phyloP scores from a whole-genome alignment of 2,113 vertebrate genomes.

The Megaptera novaeangliae region DNA sequence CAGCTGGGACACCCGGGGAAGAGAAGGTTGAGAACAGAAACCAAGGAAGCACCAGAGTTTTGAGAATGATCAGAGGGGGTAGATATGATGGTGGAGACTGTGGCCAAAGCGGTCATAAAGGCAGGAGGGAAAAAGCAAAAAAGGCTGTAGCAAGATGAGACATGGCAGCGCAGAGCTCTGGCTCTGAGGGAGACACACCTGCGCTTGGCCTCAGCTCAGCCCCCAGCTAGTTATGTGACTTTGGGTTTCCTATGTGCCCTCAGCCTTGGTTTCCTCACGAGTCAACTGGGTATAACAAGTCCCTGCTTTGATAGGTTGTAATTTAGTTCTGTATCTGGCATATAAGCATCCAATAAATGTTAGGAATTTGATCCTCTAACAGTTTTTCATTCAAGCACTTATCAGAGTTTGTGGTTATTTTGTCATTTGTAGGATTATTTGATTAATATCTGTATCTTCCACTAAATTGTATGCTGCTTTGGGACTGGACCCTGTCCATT shows the following conservation, averaged over 20 bases:
- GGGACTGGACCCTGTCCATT: neutral
- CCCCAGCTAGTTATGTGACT: neutral
- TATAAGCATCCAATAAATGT: neutral
- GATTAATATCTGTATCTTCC: neutral
- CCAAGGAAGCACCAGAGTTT: neutral
- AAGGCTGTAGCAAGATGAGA: rapidly evolving
- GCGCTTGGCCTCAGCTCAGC: neutral
- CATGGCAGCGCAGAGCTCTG: rapidly evolving
- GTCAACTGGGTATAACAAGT: neutral
- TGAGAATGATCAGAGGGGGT: neutral
- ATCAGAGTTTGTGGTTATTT: neutral
- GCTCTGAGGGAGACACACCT: neutral
- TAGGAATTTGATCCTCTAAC: neutral
- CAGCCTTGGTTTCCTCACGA: neutral
- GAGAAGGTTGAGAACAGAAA: neutral
- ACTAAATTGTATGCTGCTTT: neutral
- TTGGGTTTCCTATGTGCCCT: neutral
- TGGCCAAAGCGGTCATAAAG: no score
- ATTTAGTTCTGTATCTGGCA: neutral
- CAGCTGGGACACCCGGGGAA: neutral
- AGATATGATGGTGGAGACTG: neutral
- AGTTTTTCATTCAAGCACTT: neutral
- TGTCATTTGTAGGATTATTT: neutral
- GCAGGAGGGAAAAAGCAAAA: neutral
- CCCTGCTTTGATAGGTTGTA: neutral